A percentile compares a stretch with the other conserved stretches of the same genome.
These are phyloP conservation scores for Psittacula echo DNA, from an alignment of 2,797 vertebrate genomes.

Conservation along the genomic window DNA sequence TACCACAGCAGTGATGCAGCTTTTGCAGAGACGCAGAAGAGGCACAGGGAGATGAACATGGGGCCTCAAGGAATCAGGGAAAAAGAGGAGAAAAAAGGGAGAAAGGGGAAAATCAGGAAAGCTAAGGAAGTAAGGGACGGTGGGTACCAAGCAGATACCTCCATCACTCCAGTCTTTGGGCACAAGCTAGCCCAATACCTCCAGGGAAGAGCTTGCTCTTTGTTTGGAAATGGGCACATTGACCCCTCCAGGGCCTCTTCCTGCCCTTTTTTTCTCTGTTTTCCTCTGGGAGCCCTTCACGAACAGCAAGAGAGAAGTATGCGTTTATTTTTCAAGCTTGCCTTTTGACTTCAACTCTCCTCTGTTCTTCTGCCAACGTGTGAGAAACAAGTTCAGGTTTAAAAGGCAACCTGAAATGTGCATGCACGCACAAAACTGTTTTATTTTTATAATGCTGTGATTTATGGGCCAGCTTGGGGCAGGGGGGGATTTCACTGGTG, in stretches of 20 bases:
- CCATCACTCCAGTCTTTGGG: too few species aligned
- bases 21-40: background rate
- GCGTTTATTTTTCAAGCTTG: constrained; percentile 70
- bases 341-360: constrained; percentile 64
- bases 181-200: background rate
- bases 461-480: constrained; percentile 61
- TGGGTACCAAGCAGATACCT: rapidly evolving
- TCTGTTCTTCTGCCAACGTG: constrained; percentile 72
- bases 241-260: constrained; percentile 55
- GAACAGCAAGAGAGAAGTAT: constrained; percentile 60
- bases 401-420: constrained; percentile 74
- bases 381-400: constrained; percentile 72
- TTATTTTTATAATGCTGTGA: constrained; percentile 64
- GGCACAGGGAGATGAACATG: rapidly evolving
- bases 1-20: background rate
- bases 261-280: constrained; percentile 49
- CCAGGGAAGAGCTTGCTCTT: background rate
- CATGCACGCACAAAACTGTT: constrained; percentile 62
- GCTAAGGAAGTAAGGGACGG: background rate
- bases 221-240: background rate
- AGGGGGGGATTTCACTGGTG: constrained; percentile 16
- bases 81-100: rapidly evolving
- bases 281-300: constrained; percentile 56
- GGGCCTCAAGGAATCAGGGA: background rate
- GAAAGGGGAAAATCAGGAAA: background rate